phyloP scores from a whole-genome alignment of 2,797 vertebrate species.

The Cyprinodon diabolis region DNA sequence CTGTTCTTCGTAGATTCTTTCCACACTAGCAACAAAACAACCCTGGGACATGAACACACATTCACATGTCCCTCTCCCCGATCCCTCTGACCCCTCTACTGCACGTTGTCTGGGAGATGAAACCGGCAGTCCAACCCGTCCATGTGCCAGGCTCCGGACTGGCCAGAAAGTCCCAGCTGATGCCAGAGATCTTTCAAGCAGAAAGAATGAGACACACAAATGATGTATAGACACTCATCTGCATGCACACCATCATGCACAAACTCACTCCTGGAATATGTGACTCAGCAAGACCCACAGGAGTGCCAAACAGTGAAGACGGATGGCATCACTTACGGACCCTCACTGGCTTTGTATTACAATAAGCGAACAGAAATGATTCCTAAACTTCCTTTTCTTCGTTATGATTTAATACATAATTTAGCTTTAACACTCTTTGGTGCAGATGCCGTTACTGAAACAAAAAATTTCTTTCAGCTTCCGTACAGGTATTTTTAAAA shows the following conservation, averaged over 20 bases:
- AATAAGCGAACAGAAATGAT: neutral
- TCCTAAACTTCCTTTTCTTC: neutral
- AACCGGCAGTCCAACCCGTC: constrained; percentile 53
- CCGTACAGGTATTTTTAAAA: too few species aligned
- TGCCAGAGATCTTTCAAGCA: constrained; percentile 47
- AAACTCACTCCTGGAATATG: constrained; percentile 46
- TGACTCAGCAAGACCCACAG: constrained; percentile 62
- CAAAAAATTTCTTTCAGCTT: neutral
- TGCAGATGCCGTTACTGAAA: neutral
- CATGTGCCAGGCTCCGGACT: constrained; percentile 31
- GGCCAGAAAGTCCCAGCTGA: constrained; percentile 48
- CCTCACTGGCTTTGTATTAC: neutral
- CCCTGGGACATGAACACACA: constrained; percentile 36
- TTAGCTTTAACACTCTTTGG: neutral
- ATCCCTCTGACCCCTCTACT: constrained; percentile 50
- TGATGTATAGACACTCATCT: constrained; percentile 18
- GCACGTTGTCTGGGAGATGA: constrained; percentile 64
- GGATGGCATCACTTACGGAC: constrained; percentile 41
- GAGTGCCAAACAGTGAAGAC: constrained; percentile 22
- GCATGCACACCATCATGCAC: constrained; percentile 21
- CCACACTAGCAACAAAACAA: constrained; percentile 68
- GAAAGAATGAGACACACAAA: constrained; percentile 40
- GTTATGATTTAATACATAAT: too few species aligned
- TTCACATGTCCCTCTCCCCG: constrained; percentile 19
- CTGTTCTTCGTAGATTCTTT: constrained; percentile 55